Evolutionary conservation across 2,888 invertebrate genomes (phyloP).

Genomic region (Sphecodes monilicornis): DNA sequence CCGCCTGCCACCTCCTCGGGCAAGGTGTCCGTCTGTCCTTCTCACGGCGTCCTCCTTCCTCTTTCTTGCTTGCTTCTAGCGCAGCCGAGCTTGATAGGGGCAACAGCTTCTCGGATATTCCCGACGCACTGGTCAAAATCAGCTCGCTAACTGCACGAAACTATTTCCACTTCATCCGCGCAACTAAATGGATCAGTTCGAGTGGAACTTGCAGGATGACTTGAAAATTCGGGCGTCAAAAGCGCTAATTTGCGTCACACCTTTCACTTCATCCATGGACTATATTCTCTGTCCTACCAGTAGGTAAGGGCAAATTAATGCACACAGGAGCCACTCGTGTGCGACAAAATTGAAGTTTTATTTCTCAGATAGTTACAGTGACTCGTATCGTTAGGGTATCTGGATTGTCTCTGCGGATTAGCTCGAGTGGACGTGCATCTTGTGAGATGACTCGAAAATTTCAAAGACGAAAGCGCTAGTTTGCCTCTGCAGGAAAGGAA

Average conservation of each 20-base stretch:
- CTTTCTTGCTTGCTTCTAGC: constrained; percentile 15
- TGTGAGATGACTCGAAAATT: background rate
- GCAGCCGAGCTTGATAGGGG: constrained; percentile 50
- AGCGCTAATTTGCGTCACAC: background rate
- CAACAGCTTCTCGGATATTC: constrained; percentile 47
- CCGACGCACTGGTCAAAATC: constrained; percentile 28
- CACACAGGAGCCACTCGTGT: background rate
- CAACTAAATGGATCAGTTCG: too few relatives aligned
- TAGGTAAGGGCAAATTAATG: background rate
- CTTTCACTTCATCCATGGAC: background rate
- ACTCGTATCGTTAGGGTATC: background rate
- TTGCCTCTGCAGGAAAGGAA: background rate
- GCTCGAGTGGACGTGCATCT: background rate
- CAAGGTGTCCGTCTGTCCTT: constrained; percentile 28
- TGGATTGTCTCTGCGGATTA: background rate
- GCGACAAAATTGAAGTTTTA: background rate
- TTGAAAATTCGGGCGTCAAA: background rate
- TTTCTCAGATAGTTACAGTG: background rate
- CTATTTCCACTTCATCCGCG: background rate
- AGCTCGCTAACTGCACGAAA: background rate
- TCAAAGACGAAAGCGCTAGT: background rate
- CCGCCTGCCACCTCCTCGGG: constrained; percentile 43
- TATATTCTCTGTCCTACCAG: background rate
- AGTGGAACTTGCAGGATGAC: background rate
- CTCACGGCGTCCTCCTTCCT: background rate